A percentile compares a stretch with the other conserved stretches of the same genome.
Conservation (phyloP, 2,888 invertebrate genomes). For the Nephrotoma guestfalica region DNA sequence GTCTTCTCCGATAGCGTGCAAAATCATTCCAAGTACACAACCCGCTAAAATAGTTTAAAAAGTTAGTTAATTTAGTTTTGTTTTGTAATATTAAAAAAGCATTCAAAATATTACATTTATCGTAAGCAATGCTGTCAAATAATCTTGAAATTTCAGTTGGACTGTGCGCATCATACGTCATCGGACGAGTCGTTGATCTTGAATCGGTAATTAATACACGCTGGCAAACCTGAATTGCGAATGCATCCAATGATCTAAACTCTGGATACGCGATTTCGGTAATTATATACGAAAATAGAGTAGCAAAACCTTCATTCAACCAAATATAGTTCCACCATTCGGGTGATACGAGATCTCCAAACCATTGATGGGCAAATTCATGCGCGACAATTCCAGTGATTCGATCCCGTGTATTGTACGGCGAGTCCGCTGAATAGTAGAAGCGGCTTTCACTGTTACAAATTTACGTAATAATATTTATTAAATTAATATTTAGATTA, state of each 20-base stretch:
- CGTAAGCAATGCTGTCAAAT: constrained; percentile 76
- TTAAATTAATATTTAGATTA: background rate
- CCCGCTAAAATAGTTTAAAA: background rate
- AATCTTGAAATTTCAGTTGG: constrained; percentile 71
- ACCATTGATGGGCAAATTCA: constrained; percentile 36
- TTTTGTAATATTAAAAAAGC: background rate
- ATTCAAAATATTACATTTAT: constrained; percentile 45
- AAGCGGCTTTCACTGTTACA: background rate
- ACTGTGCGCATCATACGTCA: constrained; percentile 65
- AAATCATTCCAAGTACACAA: constrained; percentile 19
- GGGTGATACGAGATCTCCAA: constrained; percentile 29
- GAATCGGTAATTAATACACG: constrained; percentile 59
- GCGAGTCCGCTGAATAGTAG: background rate
- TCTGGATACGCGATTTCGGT: constrained; percentile 39
- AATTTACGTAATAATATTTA: too few relatives aligned
- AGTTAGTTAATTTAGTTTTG: background rate
- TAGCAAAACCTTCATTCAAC: constrained; percentile 53
- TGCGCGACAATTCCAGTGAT: constrained; percentile 23
- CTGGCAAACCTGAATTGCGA: constrained; percentile 59
- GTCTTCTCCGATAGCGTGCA: background rate
- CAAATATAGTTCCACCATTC: constrained; percentile 39
- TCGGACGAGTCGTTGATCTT: constrained; percentile 59
- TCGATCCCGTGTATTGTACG: background rate
- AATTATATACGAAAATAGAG: constrained; percentile 48
- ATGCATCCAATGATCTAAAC: constrained; percentile 62